Conservation (phyloP, 2,888 invertebrate genomes). For the Chalcis sispes region DNA sequence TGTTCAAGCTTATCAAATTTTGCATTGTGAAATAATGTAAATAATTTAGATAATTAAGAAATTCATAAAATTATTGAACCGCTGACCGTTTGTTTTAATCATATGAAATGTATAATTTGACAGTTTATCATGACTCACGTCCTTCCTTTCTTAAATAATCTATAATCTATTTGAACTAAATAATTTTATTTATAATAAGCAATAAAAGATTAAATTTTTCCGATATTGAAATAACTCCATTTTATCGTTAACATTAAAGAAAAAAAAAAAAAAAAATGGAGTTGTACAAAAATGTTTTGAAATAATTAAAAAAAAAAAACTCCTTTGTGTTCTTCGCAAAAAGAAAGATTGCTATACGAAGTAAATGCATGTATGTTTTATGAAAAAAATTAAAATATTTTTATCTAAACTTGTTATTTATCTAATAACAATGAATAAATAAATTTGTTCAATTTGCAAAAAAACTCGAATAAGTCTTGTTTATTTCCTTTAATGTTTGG, state of each 20-base stretch:
- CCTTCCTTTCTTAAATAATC: slow-evolving; percentile 16
- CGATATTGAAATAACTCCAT: not conserved
- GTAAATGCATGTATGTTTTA: not conserved
- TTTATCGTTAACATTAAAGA: not conserved
- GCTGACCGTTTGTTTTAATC: not conserved
- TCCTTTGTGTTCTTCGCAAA: not conserved
- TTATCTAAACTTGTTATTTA: not conserved
- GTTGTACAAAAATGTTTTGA: not conserved
- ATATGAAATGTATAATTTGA: not conserved
- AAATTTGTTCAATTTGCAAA: no score
- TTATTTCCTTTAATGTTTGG: not conserved
- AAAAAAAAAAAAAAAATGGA: no score
- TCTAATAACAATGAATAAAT: not conserved
- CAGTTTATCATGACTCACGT: slow-evolving; percentile 15
- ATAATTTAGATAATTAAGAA: not conserved
- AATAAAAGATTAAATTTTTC: not conserved
- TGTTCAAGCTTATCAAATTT: not conserved
- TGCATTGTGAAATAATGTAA: slow-evolving; percentile 9
- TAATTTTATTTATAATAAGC: not conserved
- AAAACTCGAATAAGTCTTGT: no score
- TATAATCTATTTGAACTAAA: not conserved
- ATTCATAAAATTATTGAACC: slow-evolving; percentile 14
- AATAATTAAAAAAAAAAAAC: not conserved
- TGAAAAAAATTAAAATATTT: not conserved
- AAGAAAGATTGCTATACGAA: not conserved